Percentiles rank a stretch among this genome's conserved stretches.
Evolutionary conservation across 1,140 invertebrate species (phyloP).

Genomic region (Atta cephalotes): DNA sequence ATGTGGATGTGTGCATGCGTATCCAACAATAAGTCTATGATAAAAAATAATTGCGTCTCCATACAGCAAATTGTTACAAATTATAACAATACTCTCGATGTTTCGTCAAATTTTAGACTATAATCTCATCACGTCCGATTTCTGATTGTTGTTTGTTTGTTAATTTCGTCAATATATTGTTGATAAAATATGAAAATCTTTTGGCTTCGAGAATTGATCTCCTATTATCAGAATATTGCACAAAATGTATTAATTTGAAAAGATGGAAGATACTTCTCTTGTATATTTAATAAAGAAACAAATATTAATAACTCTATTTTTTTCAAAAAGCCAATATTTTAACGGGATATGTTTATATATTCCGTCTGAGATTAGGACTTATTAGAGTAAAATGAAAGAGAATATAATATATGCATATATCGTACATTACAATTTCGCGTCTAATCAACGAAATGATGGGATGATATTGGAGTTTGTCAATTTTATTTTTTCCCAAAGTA

Average conservation of each 20-base stretch:
- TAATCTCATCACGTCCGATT: not conserved
- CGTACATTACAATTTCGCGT: not conserved
- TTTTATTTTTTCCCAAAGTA: not conserved
- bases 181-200: not conserved
- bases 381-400: not conserved
- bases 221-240: not conserved
- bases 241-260: not conserved
- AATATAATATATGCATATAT: not conserved
- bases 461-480: not conserved
- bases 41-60: slow-evolving; percentile 43
- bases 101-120: not conserved
- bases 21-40: slow-evolving; percentile 36
- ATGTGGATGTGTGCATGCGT: not conserved
- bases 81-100: not conserved
- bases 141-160: not conserved
- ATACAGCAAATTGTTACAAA: not conserved
- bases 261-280: not conserved
- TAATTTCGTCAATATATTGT: not conserved
- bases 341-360: not conserved
- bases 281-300: not conserved
- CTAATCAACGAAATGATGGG: not conserved
- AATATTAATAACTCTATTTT: not conserved
- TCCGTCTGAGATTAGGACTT: not conserved
- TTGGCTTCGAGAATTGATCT: not conserved
- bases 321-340: not conserved